Base-by-base conservation (phyloP, 2,888 invertebrate genomes). In the Aproaerema taeniolella region DNA sequence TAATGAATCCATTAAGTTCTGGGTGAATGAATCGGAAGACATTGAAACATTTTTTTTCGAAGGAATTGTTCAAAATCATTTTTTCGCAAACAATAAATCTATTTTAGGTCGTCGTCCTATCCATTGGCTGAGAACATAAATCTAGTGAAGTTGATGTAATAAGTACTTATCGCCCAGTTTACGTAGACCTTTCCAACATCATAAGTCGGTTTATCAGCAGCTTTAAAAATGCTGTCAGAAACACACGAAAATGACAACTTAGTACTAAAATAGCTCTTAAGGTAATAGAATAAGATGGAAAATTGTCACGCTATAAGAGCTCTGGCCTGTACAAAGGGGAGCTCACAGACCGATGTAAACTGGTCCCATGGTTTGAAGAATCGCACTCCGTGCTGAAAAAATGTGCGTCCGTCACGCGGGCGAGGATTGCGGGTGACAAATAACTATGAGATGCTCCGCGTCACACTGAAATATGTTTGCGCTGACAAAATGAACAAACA, bases 141-240 rank as follows among this genome's bases (percentile, higher is more conserved):
- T 36, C 35, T 36, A 28, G n/a, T 16, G 28, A 36, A 36, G 20
- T 36, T 26, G 26, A 28, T 36, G 35, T 36, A 36, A 28, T 28
- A 36, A 30, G 28, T 28, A 36, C 35, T 28, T 15, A 36, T 28
- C 16, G 28, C 2, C 35, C 26, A 9, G 6, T 26, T 13, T 8
- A 12, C 2, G n/a, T 10, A 14, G 34, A 35, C n/a, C 34, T 24
- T 14, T 35, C 12, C 4, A 28, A 3, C 10, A 3, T 28, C 2
- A 7, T 7, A 28, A 3, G 2, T 28, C n/a, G 3, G n/a, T 28
- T 9, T 7, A 3, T 7, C n/a, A 9, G 3, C n/a, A 9, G 28
- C n/a, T 28, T 28, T 13, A 6, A 30, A 9, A 30, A 12, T n/a
- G n/a, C n/a, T n/a, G n/a, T n/a, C n/a, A n/a, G n/a, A n/a, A n/a